Conservation (phyloP, 2,113 vertebrate species). For the Heterocephalus glaber region DNA sequence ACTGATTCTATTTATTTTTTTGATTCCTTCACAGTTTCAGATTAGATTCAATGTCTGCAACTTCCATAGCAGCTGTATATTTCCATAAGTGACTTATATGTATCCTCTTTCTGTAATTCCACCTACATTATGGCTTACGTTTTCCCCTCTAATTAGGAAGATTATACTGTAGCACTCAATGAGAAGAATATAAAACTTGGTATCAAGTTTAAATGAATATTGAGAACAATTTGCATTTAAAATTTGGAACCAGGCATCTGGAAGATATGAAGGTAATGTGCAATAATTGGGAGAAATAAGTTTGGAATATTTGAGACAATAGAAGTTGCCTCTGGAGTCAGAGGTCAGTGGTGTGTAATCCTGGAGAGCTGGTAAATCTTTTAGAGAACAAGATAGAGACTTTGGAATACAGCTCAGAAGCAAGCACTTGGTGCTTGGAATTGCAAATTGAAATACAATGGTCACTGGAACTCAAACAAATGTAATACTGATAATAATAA, state of each 20-base stretch:
- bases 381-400: background rate
- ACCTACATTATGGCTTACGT: accelerated
- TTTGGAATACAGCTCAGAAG: background rate
- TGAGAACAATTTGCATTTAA: background rate
- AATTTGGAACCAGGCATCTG: background rate
- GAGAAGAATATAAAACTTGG: background rate
- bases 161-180: background rate
- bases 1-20: background rate
- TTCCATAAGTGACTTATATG: background rate
- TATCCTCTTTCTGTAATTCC: background rate
- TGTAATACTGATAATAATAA: background rate
- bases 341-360: background rate
- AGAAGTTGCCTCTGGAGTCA: background rate
- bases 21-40: background rate
- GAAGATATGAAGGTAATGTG: background rate
- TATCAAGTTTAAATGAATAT: background rate
- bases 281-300: background rate
- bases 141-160: background rate
- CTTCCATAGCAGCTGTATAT: background rate
- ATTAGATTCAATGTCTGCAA: background rate
- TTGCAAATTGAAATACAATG: background rate
- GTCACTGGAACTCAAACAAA: background rate
- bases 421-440: background rate
- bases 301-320: background rate
- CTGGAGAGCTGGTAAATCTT: background rate